These are phyloP conservation scores for Nasua narica DNA, from an alignment of 2,797 vertebrate species.

Conservation along the genomic window DNA sequence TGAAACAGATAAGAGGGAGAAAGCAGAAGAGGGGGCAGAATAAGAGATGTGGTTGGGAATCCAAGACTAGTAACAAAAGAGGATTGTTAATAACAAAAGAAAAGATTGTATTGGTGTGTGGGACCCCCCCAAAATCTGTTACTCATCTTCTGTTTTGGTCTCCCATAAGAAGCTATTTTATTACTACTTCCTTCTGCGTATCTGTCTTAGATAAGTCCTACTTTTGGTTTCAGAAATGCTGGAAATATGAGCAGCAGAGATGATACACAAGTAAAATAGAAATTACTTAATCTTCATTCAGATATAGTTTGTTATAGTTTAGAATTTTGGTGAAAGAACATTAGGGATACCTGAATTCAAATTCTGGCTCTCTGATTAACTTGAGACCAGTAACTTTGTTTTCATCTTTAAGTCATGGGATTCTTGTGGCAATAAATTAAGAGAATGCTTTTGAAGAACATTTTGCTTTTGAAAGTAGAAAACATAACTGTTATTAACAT, in stretches of 20 bases:
- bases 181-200: background rate
- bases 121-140: background rate
- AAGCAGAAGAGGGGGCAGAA: background rate
- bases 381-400: background rate
- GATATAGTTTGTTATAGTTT: background rate
- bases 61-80: background rate
- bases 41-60: background rate
- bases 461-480: constrained; percentile 32
- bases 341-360: background rate
- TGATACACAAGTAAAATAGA: constrained; percentile 6
- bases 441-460: background rate
- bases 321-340: background rate
- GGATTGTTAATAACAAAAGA: background rate
- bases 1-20: background rate
- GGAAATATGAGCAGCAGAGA: background rate
- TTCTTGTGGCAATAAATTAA: background rate
- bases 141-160: background rate
- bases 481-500: background rate
- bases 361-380: background rate
- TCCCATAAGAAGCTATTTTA: background rate
- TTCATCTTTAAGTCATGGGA: background rate
- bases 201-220: background rate
- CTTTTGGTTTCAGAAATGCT: constrained; percentile 36
- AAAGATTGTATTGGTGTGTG: background rate
- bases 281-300: background rate